phyloP scores from a whole-genome alignment of 2,888 invertebrate species.

The Empis livida region DNA sequence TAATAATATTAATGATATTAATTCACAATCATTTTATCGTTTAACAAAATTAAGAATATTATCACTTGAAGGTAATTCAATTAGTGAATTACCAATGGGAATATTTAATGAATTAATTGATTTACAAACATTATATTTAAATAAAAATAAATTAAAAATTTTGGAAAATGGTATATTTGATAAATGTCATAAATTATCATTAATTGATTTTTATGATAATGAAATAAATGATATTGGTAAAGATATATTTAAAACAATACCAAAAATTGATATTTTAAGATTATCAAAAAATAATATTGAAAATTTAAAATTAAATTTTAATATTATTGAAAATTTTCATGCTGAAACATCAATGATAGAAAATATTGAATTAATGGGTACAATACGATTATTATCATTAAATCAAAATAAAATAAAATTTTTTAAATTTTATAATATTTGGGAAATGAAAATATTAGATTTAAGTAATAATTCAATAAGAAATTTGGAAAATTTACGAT shows the following conservation, averaged over 20 bases:
- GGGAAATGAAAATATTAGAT: background rate
- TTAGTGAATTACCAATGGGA: constrained; percentile 17
- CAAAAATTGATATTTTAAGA: background rate
- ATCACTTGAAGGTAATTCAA: constrained; percentile 21
- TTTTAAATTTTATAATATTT: background rate
- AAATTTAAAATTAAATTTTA: background rate
- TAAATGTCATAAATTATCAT: background rate
- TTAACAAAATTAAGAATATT: constrained; percentile 21
- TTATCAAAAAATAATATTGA: background rate
- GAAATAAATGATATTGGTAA: background rate
- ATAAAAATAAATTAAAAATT: background rate
- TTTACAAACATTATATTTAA: background rate
- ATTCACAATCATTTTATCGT: constrained; percentile 21
- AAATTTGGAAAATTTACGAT: background rate
- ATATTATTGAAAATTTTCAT: background rate
- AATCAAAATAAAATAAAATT: background rate
- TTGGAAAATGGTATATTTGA: background rate
- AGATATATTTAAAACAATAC: background rate
- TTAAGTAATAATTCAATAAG: background rate
- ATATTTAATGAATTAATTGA: constrained; percentile 16
- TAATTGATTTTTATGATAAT: background rate
- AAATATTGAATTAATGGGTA: background rate
- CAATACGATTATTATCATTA: background rate
- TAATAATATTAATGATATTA: constrained; percentile 17
- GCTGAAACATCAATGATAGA: background rate